Percentiles rank a stretch among this genome's conserved stretches.
Conservation (phyloP, 2,797 vertebrate genomes). For the Mionectes olivaceus region DNA sequence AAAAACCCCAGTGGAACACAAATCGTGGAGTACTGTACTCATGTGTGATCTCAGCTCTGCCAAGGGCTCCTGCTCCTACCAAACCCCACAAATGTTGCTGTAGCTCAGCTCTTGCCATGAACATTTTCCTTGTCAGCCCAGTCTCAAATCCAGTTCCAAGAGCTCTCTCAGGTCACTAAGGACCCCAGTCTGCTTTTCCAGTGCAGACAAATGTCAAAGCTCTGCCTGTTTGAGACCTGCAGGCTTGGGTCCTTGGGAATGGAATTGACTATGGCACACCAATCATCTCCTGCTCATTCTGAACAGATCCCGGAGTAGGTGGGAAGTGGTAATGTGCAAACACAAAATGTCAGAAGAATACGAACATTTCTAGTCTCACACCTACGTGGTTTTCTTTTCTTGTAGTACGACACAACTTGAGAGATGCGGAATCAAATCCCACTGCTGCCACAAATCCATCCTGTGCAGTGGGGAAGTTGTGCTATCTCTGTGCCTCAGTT, state of each 20-base stretch:
- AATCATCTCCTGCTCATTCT: not conserved
- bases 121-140: not conserved
- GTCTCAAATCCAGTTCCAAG: not conserved
- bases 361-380: conserved; percentile 37
- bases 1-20: not conserved
- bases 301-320: conserved; percentile 46
- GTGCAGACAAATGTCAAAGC: not conserved
- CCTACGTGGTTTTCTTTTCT: conserved; percentile 56
- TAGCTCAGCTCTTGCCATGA: not conserved
- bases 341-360: conserved; percentile 50
- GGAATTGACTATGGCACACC: not conserved
- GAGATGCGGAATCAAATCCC: conserved; percentile 43
- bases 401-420: not conserved
- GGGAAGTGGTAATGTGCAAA: conserved; percentile 44
- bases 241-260: not conserved
- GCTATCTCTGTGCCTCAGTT: not conserved
- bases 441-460: conserved; percentile 11
- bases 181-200: not conserved
- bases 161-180: not conserved
- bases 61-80: not conserved
- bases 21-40: not conserved
- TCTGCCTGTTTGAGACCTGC: not conserved
- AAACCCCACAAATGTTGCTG: not conserved
- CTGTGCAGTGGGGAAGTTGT: not conserved
- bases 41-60: not conserved